phyloP scores from a whole-genome alignment of 2,797 vertebrate genomes.

The Darevskia nairensis region DNA sequence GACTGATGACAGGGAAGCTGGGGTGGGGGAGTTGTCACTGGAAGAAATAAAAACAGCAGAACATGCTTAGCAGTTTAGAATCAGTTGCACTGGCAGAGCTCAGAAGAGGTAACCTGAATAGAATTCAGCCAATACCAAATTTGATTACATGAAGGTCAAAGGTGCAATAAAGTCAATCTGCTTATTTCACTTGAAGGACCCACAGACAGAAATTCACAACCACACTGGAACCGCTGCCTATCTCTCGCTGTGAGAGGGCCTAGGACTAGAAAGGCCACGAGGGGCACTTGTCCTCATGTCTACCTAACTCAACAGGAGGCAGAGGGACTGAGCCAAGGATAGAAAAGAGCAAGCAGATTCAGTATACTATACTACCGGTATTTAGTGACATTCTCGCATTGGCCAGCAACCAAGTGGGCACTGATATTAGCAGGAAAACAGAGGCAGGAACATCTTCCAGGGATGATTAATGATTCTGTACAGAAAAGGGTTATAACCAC shows the following conservation, averaged over 20 bases:
- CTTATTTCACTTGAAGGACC: not conserved
- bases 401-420: constrained; percentile 50
- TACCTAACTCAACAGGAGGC: constrained; percentile 25
- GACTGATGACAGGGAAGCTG: not conserved
- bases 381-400: constrained; percentile 22
- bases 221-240: not conserved
- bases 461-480: not conserved
- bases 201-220: not conserved
- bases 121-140: not conserved
- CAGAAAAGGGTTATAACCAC: not conserved
- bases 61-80: not conserved
- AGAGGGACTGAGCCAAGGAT: constrained; percentile 39
- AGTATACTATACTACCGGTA: constrained; percentile 6
- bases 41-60: accelerated
- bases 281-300: constrained; percentile 21
- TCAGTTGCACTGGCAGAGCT: not conserved
- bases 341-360: constrained; percentile 51
- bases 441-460: not conserved
- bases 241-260: not conserved
- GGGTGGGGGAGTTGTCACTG: accelerated
- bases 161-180: not conserved
- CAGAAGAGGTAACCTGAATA: not conserved
- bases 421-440: constrained; percentile 20
- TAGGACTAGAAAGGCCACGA: constrained; percentile 23
- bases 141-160: not conserved